These are phyloP conservation scores for Clostera curtula DNA, from an alignment of 2,888 invertebrate species.

Conservation along the genomic window DNA sequence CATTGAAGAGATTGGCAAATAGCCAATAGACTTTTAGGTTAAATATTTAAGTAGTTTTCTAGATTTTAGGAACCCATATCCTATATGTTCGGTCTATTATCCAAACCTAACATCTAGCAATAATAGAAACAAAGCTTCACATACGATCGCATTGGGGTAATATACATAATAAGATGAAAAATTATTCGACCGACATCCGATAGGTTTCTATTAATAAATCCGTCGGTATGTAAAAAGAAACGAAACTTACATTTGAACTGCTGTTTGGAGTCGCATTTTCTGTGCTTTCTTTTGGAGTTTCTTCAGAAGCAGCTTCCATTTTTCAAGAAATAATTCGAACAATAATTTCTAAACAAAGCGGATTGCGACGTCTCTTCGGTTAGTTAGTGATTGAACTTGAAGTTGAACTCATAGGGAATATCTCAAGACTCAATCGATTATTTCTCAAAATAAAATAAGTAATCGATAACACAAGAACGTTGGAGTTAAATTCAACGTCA, in stretches of 20 bases:
- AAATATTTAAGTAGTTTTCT: constrained; percentile 31
- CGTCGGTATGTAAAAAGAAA: constrained; percentile 15
- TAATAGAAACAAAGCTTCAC: background rate
- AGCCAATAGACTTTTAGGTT: constrained; percentile 58
- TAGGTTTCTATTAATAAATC: constrained; percentile 61
- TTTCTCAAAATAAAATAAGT: no score
- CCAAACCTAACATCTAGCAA: constrained; percentile 1
- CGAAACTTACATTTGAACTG: constrained; percentile 38
- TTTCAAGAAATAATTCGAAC: constrained; percentile 21
- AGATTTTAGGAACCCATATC: constrained; percentile 5
- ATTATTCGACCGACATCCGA: constrained; percentile 46
- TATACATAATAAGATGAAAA: constrained; percentile 15
- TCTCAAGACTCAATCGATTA: no score
- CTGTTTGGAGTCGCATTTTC: constrained; percentile 34
- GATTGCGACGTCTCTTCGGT: constrained; percentile 4
- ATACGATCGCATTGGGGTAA: constrained; percentile 3
- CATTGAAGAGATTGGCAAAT: constrained; percentile 47
- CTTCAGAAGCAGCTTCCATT: constrained; percentile 57
- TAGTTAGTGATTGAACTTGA: background rate
- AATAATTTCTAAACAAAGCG: constrained; percentile 33
- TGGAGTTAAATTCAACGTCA: no score
- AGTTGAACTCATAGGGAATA: no score
- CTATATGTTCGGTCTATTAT: constrained; percentile 2
- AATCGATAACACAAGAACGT: no score
- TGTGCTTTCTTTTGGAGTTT: constrained; percentile 38